Evolutionary conservation across 2,797 vertebrate genomes (phyloP), one percentile per base, ranked within the genome.

Genomic region (Danionella dracula): DNA sequence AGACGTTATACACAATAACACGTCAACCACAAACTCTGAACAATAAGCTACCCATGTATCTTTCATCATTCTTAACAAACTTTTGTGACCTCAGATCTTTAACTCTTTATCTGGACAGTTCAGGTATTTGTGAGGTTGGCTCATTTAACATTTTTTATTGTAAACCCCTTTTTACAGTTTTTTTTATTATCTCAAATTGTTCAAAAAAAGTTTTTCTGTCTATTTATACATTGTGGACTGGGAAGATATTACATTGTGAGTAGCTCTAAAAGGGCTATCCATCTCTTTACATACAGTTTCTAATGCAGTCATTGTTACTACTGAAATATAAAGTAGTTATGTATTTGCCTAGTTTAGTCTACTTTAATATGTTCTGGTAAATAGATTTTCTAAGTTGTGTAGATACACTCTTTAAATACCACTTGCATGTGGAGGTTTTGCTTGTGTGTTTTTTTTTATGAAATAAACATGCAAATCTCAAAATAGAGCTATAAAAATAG

Each of bases 1-100:
- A 61, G 46, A 57, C 46, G 11, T 32, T 20, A 57, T 66, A 57
- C 67, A 58, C 59, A 76, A 56, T 31, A 29, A 37, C 27, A 27
- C 6, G 20, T 55, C 13, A 49, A 37, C 7, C 0, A 13, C 62
- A 55, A 27, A 27, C 23, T 27, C 6, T 6, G 23, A 27, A 27
- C 23, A 3, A n/a, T n/a, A n/a, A n/a, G n/a, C n/a, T n/a, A n/a
- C n/a, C n/a, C n/a, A n/a, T n/a, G n/a, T n/a, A n/a, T n/a, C n/a
- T n/a, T n/a, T n/a, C n/a, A n/a, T n/a, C n/a, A n/a, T n/a, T n/a
- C n/a, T n/a, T n/a, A n/a, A n/a, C n/a, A n/a, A n/a, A n/a, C n/a
- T n/a, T n/a, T n/a, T n/a, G n/a, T n/a, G n/a, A n/a, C n/a, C n/a
- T n/a, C n/a, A n/a, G n/a, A n/a, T n/a, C n/a, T n/a, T n/a, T n/a